phyloP scores from a whole-genome alignment of 2,113 vertebrate species.

The Casuarius casuarius region DNA sequence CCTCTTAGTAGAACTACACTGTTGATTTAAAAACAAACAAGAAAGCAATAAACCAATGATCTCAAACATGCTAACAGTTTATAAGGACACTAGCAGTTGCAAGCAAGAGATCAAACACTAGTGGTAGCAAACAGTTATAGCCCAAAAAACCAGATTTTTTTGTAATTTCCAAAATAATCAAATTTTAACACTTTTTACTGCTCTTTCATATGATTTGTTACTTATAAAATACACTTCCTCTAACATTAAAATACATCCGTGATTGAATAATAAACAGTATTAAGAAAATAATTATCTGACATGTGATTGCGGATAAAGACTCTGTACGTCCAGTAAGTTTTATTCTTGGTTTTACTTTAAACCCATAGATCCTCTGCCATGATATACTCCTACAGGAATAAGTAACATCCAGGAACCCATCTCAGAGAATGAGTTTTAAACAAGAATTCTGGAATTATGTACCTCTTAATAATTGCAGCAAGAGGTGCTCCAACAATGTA shows the following conservation, averaged over 20 bases:
- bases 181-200: constrained; percentile 10
- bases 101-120: constrained; percentile 24
- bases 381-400: constrained; percentile 52
- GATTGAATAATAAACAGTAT: constrained; percentile 60
- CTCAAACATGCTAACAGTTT: neutral
- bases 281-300: constrained; percentile 72
- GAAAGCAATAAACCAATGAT: neutral
- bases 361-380: constrained; percentile 39
- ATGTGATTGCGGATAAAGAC: constrained; percentile 24
- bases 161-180: constrained; percentile 38
- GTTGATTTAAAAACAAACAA: neutral
- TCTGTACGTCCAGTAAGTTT: constrained; percentile 38
- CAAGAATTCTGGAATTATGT: constrained; percentile 51
- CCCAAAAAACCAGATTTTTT: neutral
- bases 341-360: constrained; percentile 37
- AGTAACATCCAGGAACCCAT: constrained; percentile 49
- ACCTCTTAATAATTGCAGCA: neutral
- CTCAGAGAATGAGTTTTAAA: constrained; percentile 40
- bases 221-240: constrained; percentile 52
- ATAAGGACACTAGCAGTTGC: neutral
- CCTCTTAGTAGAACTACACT: constrained; percentile 15
- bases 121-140: neutral
- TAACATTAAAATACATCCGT: constrained; percentile 38
- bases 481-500: neutral
- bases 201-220: neutral